These are phyloP conservation scores for Teleiodes luculella DNA, from an alignment of 2,888 invertebrate genomes.

Conservation along the genomic window DNA sequence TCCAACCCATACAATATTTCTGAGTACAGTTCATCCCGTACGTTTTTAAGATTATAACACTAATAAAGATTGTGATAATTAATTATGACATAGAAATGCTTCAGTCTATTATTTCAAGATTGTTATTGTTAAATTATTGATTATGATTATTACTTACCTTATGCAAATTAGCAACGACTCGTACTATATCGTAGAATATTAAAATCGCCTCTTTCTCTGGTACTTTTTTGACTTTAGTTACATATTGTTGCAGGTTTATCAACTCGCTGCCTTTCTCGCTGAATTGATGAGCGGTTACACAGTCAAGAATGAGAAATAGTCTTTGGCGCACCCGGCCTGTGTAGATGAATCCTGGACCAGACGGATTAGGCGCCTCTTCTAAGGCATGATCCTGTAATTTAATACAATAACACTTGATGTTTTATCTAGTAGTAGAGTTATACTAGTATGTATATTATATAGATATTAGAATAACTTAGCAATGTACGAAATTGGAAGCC, in stretches of 20 bases:
- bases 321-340: constrained; percentile 79
- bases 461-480: no score
- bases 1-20: no score
- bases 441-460: no score
- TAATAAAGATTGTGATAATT: no score
- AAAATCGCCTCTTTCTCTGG: constrained; percentile 85
- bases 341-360: constrained; percentile 70
- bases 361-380: constrained; percentile 79
- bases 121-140: no score
- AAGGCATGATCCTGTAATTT: constrained; percentile 81
- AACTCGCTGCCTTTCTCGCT: constrained; percentile 76
- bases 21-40: no score
- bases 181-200: constrained; percentile 86
- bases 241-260: constrained; percentile 85
- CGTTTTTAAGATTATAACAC: no score
- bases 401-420: neutral
- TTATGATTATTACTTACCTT: constrained; percentile 62
- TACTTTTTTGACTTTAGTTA: constrained; percentile 86
- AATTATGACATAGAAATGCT: no score
- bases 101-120: no score
- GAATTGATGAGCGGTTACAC: constrained; percentile 83
- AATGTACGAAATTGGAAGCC: no score
- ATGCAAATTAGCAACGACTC: constrained; percentile 85
- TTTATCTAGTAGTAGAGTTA: neutral
- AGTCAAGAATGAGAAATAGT: constrained; percentile 85